These are phyloP conservation scores for Drymodes brunneopygia DNA, from an alignment of 2,113 vertebrate species.

Conservation along the genomic window DNA sequence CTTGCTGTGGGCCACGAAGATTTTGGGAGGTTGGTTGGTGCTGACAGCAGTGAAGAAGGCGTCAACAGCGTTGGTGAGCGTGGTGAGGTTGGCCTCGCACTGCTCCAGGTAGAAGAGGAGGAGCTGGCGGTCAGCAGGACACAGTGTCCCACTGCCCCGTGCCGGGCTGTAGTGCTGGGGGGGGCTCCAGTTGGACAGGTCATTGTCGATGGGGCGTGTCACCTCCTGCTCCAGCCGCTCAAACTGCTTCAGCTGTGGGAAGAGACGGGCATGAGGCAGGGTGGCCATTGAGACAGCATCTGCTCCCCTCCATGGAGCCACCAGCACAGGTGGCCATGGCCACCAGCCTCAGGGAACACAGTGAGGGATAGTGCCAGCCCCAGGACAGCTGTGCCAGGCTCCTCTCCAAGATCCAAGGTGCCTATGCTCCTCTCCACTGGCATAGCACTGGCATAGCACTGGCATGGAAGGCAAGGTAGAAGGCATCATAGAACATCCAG, in stretches of 20 bases:
- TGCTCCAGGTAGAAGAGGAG: constrained; percentile 98
- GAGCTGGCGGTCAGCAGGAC: constrained; percentile 86
- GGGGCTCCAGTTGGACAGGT: constrained; percentile 89
- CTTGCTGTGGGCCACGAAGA: constrained; percentile 97
- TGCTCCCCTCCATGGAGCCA: background rate
- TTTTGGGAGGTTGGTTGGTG: constrained; percentile 94
- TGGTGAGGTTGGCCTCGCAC: constrained; percentile 91
- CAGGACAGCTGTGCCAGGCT: background rate
- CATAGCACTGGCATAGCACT: background rate
- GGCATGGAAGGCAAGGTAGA: background rate
- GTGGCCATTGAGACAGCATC: fast-evolving
- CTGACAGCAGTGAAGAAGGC: constrained; percentile 89
- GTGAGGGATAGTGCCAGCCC: background rate
- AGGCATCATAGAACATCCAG: fast-evolving
- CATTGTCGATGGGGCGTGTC: constrained; percentile 87
- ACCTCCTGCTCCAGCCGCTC: constrained; percentile 95
- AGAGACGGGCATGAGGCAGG: background rate
- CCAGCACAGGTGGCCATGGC: background rate
- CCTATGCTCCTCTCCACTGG: background rate
- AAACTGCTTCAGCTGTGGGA: constrained; percentile 89
- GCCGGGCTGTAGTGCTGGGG: constrained; percentile 73
- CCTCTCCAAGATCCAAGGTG: background rate
- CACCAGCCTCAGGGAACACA: background rate
- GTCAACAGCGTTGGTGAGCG: constrained; percentile 88
- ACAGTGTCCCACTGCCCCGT: constrained; percentile 54